A percentile compares a stretch with the other conserved stretches of the same genome.
These are phyloP conservation scores for Centruroides vittatus DNA, from an alignment of 1,140 invertebrate genomes.

Conservation along the genomic window DNA sequence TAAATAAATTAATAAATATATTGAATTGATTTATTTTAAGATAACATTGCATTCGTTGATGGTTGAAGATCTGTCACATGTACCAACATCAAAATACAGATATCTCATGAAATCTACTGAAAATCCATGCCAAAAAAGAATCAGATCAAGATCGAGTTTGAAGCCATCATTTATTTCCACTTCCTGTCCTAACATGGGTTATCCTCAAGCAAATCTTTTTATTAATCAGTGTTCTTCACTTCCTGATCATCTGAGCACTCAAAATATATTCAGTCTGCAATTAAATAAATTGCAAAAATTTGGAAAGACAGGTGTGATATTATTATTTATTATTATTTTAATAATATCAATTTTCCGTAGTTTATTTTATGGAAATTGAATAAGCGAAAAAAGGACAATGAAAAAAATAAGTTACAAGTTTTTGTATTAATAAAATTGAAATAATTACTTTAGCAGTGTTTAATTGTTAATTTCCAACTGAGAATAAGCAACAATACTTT, in stretches of 20 bases:
- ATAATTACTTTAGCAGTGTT: no score
- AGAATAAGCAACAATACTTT: no score
- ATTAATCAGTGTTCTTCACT: slow-evolving; percentile 29
- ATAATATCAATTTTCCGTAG: no score
- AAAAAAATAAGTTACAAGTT: no score
- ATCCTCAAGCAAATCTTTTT: background rate
- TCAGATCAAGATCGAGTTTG: no score
- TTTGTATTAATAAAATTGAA: no score
- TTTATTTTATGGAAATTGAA: no score
- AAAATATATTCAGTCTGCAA: slow-evolving; percentile 24
- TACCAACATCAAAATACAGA: slow-evolving; percentile 56
- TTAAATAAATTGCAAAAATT: background rate
- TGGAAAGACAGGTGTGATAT: background rate
- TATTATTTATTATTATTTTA: no score
- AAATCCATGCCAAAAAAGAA: no score
- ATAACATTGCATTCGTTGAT: slow-evolving; percentile 63
- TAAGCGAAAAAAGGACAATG: no score
- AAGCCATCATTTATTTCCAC: slow-evolving; percentile 39
- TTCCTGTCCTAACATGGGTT: slow-evolving; percentile 62
- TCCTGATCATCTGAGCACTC: slow-evolving; percentile 50
- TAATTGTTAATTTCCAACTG: no score
- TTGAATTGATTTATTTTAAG: slow-evolving; percentile 23
- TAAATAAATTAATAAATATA: background rate
- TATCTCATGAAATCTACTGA: slow-evolving; percentile 51
- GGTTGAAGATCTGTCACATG: slow-evolving; percentile 73